phyloP scores from a whole-genome alignment of 2,888 invertebrate genomes.

The Leptothorax acervorum region DNA sequence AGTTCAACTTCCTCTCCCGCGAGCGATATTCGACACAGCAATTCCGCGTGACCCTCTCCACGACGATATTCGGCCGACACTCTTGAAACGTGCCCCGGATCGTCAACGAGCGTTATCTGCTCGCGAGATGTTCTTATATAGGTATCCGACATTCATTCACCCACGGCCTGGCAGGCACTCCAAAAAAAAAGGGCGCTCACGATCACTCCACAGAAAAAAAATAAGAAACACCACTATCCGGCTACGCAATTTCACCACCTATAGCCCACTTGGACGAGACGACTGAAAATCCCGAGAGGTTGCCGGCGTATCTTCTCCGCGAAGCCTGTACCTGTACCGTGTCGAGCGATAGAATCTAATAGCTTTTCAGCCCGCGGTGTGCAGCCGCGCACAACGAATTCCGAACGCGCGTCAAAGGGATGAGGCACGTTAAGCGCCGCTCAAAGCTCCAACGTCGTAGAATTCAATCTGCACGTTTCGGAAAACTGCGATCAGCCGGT shows the following conservation, averaged over 20 bases:
- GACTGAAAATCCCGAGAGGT: conserved; percentile 1
- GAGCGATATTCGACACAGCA: conserved; percentile 69
- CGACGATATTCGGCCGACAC: conserved; percentile 15
- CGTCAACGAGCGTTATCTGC: conserved; percentile 4
- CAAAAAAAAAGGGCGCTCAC: conserved; percentile 1
- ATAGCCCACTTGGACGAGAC: conserved; percentile 19
- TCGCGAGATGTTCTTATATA: not conserved
- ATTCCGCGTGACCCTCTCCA: conserved; percentile 51
- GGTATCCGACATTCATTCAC: conserved; percentile 18
- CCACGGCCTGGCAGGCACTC: not conserved
- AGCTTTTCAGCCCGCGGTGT: conserved; percentile 25
- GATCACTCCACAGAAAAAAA: conserved; percentile 45
- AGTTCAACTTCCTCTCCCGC: conserved; percentile 75
- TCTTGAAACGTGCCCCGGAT: conserved; percentile 23
- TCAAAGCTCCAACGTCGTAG: conserved; percentile 28
- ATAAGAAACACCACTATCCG: conserved; percentile 23
- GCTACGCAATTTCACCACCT: conserved; percentile 32
- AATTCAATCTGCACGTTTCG: conserved; percentile 49
- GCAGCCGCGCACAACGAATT: conserved; percentile 35
- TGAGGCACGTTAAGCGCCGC: conserved; percentile 30
- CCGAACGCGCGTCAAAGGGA: conserved; percentile 36
- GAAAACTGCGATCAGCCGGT: conserved; percentile 39
- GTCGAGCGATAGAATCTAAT: conserved; percentile 13
- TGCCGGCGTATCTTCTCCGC: not conserved
- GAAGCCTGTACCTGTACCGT: not conserved